Conservation (phyloP, 2,113 vertebrate species). For the Laterallus jamaicensis region DNA sequence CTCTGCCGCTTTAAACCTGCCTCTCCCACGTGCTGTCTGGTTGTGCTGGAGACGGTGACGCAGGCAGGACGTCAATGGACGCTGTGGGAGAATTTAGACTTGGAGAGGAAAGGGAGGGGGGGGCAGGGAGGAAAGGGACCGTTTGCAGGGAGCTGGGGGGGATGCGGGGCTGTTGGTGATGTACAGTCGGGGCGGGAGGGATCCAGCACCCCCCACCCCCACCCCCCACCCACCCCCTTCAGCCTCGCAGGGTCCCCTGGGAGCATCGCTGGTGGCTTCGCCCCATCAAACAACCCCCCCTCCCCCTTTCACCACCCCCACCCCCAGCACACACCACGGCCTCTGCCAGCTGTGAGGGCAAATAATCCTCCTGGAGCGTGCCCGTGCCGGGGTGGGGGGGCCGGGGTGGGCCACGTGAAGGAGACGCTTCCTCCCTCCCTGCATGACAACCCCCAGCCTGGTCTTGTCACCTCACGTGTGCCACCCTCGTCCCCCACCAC, state of each 20-base stretch:
- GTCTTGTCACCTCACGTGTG: neutral
- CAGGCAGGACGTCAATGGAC: slow-evolving; percentile 79
- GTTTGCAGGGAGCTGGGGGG: neutral
- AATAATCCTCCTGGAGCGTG: neutral
- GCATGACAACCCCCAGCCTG: neutral
- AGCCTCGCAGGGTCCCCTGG: neutral
- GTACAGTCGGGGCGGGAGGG: neutral
- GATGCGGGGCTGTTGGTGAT: neutral
- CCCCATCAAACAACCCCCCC: neutral
- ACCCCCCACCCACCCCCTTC: neutral
- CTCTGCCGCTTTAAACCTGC: slow-evolving; percentile 74
- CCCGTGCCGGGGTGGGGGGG: neutral
- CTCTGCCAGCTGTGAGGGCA: neutral
- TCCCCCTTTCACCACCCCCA: too few species aligned
- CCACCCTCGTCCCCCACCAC: neutral
- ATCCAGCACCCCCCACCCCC: neutral
- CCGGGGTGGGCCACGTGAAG: neutral
- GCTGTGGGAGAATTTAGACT: slow-evolving; percentile 76
- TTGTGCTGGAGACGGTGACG: slow-evolving; percentile 81
- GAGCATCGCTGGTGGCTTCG: neutral
- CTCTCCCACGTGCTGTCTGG: slow-evolving; percentile 79
- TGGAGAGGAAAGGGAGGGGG: slow-evolving; percentile 17
- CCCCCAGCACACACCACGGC: neutral
- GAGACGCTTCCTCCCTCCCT: neutral
- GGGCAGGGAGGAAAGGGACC: slow-evolving; percentile 42